These are phyloP conservation scores for Thaleichthys pacificus DNA, from an alignment of 2,797 vertebrate species.

Conservation along the genomic window DNA sequence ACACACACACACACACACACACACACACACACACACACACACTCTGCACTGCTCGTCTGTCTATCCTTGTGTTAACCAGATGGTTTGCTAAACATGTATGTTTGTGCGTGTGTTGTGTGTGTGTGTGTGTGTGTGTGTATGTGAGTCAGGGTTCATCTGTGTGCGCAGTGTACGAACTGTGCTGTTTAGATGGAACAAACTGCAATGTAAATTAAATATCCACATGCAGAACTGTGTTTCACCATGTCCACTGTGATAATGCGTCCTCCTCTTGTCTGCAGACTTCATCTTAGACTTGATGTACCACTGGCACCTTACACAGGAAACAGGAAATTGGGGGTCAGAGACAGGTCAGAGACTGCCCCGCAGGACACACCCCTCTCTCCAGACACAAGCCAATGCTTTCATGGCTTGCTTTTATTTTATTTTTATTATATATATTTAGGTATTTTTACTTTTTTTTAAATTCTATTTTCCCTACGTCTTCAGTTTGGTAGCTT, in stretches of 20 bases:
- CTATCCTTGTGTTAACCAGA: not conserved
- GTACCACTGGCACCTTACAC: conserved; percentile 90
- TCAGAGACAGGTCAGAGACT: not conserved
- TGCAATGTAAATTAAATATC: not conserved
- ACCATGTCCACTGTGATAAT: conserved; percentile 92
- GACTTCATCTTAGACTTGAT: conserved; percentile 99
- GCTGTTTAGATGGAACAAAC: not conserved
- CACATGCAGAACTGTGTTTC: conserved; percentile 42
- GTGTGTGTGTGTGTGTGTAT: conserved; percentile 8
- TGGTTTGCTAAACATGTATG: not conserved
- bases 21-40: not conserved
- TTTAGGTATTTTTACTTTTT: no score
- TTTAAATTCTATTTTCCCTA: no score
- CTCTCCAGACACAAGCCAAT: not conserved
- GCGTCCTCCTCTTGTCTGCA: conserved; percentile 92
- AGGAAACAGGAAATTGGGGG: not conserved
- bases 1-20: no score
- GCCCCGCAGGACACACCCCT: not conserved
- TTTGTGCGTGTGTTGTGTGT: not conserved
- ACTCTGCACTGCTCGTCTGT: not conserved
- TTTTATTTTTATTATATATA: no score
- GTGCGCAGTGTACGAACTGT: not conserved
- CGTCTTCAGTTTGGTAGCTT: no score
- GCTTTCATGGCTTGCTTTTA: not conserved
- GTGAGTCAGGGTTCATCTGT: not conserved